Percentiles rank a stretch among this genome's conserved stretches.
Evolutionary conservation across 2,113 vertebrate genomes (phyloP).

Genomic region (Tenebrosternarchus preto): DNA sequence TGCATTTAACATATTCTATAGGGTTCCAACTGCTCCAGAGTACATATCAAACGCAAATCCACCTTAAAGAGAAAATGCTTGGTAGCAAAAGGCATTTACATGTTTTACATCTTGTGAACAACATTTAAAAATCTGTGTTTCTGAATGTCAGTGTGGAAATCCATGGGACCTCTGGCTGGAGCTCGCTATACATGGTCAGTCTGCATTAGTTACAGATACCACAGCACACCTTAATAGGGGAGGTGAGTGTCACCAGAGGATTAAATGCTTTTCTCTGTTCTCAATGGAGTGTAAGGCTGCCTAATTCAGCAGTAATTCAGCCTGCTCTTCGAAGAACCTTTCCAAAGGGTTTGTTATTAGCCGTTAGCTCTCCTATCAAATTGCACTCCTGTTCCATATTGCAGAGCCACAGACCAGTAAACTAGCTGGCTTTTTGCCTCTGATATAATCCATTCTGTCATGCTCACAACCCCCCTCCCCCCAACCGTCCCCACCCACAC

Average conservation of each 20-base stretch:
- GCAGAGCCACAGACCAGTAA: background rate
- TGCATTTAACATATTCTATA: background rate
- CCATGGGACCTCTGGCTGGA: background rate
- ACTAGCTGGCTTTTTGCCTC: background rate
- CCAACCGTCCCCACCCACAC: background rate
- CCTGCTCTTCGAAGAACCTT: background rate
- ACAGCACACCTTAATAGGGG: background rate
- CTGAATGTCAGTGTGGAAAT: background rate
- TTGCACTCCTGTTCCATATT: background rate
- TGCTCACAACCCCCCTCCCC: background rate
- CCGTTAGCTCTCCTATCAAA: background rate
- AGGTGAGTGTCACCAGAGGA: background rate
- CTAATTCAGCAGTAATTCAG: background rate
- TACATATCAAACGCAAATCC: background rate
- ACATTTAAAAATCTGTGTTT: background rate
- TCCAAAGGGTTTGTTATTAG: background rate
- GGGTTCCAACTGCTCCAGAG: background rate
- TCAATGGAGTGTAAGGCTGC: background rate
- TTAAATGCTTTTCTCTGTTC: background rate
- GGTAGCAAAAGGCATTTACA: background rate
- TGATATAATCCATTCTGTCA: slow-evolving; percentile 44
- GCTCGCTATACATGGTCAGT: background rate
- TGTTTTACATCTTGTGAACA: background rate
- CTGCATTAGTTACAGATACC: background rate
- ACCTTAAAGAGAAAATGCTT: background rate